Evolutionary conservation across 2,888 invertebrate species (phyloP), one percentile per base, ranked within the genome.

Genomic region (Parnassius smintheus): DNA sequence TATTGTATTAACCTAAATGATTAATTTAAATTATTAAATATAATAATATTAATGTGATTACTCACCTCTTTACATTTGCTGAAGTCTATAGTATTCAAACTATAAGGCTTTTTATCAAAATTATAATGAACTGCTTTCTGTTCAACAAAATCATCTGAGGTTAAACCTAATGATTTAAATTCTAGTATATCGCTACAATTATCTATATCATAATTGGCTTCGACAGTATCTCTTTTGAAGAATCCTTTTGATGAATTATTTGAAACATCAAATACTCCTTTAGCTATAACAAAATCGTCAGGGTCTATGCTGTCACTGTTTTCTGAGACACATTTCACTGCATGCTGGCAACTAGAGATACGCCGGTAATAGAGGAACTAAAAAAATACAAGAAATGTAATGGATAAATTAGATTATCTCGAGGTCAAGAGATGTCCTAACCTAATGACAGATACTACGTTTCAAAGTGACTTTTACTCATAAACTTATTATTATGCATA

Each of bases 81-180:
- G 71, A 88, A 76, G 75, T 89, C 86, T 70, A 88, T 77, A 69
- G 81, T 77, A 76, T 76, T 82, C 70, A 86, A 77, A 68, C 80
- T 85, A 62, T 74, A 79, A 41, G 82, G 77, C 50, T 80, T 65
- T 57, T 70, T 68, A 65, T 83, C 77, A 61, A 80, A 77, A 53
- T 73, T 68, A 61, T 75, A 77, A 0, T 73, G 70, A 55, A 76
- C 73, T 62, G 73, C 65, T 59, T 73, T 81, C 68, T 81, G 77
- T 69, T 91, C 91, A 65, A 90, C 77, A 64, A 90, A 91, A 71
- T 91, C 90, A 81, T 91, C 91, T 65, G 77, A 75, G 0, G 85
- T 90, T 25, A 88, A 69, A 22, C 77, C 74, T 35, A 86, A 66
- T 9, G 74, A 75, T 68, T 81, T 84, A 46, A 87, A 67, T 59